phyloP scores from a whole-genome alignment of 2,888 invertebrate genomes.

The Callosobruchus maculatus region DNA sequence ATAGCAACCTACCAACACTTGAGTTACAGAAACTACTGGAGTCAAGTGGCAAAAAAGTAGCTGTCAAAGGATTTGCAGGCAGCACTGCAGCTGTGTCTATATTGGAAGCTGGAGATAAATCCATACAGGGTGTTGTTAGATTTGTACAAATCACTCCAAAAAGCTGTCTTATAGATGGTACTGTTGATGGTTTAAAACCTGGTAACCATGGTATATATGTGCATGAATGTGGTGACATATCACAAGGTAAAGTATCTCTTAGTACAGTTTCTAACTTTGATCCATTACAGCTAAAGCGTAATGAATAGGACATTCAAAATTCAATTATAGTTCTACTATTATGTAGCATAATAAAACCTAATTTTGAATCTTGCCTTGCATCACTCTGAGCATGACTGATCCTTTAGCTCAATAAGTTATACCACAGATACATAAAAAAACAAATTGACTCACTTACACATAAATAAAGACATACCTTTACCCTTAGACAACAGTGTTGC shows the following conservation, averaged over 20 bases:
- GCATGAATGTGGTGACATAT: constrained; percentile 73
- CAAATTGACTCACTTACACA: too few species aligned
- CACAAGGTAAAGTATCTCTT: constrained; percentile 47
- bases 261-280: not conserved
- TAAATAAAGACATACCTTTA: too few species aligned
- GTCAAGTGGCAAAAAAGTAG: constrained; percentile 66
- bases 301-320: too few species aligned
- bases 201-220: constrained; percentile 61
- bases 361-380: too few species aligned
- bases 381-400: too few species aligned
- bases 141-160: constrained; percentile 62
- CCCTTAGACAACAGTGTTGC: too few species aligned
- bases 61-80: constrained; percentile 78
- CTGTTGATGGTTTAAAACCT: constrained; percentile 71
- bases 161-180: constrained; percentile 75
- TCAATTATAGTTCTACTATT: too few species aligned
- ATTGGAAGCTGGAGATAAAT: constrained; percentile 50
- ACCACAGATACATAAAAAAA: too few species aligned
- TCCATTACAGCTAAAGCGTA: too few species aligned
- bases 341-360: too few species aligned
- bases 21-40: constrained; percentile 53
- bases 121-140: constrained; percentile 70
- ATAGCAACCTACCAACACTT: constrained; percentile 61
- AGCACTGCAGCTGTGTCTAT: constrained; percentile 70
- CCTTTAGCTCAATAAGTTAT: too few species aligned